Conservation (phyloP, 2,888 invertebrate genomes). For the Platycheirus rosarum region DNA sequence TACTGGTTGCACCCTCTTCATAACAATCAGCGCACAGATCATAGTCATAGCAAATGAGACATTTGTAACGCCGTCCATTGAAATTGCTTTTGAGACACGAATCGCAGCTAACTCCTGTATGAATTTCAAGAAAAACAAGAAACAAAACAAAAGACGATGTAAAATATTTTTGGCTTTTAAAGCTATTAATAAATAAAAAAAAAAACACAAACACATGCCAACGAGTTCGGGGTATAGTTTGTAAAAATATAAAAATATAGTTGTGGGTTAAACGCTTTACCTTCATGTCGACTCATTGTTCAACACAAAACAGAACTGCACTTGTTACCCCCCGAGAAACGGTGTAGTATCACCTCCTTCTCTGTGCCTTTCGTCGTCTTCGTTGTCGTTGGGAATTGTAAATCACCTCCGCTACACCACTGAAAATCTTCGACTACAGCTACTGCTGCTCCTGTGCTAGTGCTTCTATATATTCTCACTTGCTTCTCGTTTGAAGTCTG, state of each 20-base stretch:
- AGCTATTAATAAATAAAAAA: constrained; percentile 27
- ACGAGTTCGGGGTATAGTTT: constrained; percentile 10
- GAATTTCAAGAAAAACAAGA: constrained; percentile 75
- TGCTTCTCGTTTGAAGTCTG: constrained; percentile 12
- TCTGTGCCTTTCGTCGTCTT: constrained; percentile 43
- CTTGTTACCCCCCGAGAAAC: constrained; percentile 65
- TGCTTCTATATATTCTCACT: constrained; percentile 19
- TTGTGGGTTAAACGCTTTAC: constrained; percentile 84
- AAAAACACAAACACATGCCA: constrained; percentile 10
- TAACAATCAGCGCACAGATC: constrained; percentile 98
- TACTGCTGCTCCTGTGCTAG: neutral
- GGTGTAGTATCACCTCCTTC: constrained; percentile 50
- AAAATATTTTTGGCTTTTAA: neutral
- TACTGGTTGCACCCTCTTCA: constrained; percentile 94
- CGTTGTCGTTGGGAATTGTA: constrained; percentile 59
- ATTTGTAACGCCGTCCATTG: constrained; percentile 98
- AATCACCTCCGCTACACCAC: constrained; percentile 58
- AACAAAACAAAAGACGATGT: constrained; percentile 21
- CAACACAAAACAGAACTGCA: constrained; percentile 74
- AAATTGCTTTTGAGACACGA: constrained; percentile 99
- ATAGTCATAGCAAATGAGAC: constrained; percentile 99
- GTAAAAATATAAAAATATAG: too few relatives aligned
- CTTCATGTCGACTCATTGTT: constrained; percentile 96
- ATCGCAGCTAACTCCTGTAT: constrained; percentile 99
- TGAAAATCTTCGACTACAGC: constrained; percentile 1